A percentile compares a stretch with the other conserved stretches of the same genome.
phyloP scores from a whole-genome alignment of 2,797 vertebrate species.

The Aselliscus stoliczkanus region DNA sequence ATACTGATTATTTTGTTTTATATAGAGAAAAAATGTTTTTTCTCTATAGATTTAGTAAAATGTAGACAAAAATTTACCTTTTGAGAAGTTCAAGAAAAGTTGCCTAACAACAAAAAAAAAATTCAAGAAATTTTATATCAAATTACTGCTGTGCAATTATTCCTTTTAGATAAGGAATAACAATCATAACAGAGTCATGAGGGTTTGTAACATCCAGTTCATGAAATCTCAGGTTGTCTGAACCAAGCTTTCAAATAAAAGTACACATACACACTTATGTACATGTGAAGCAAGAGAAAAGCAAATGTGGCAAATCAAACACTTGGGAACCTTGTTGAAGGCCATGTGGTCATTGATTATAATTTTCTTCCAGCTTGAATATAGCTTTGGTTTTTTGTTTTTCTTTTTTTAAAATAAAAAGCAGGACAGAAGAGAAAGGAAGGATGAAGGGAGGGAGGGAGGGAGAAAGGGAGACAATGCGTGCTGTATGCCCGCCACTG shows the following conservation, averaged over 20 bases:
- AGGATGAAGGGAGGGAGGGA: not conserved
- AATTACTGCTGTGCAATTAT: not conserved
- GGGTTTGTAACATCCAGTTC: too few relatives aligned
- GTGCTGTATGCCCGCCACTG: accelerated
- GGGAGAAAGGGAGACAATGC: not conserved
- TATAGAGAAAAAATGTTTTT: too few relatives aligned
- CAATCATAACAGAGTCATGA: not conserved
- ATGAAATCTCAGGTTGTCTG: not conserved
- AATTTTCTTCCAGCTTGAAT: not conserved
- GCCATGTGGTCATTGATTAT: not conserved
- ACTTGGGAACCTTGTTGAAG: not conserved
- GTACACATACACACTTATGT: not conserved
- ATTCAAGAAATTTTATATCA: not conserved
- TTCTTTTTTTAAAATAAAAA: not conserved
- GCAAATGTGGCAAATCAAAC: not conserved
- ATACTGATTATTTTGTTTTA: not conserved
- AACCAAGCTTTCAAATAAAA: not conserved
- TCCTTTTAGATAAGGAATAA: not conserved
- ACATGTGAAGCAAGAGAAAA: not conserved
- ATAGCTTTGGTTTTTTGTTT: not conserved
- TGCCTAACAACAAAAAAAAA: not conserved
- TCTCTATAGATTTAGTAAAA: not conserved
- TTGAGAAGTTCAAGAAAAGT: not conserved
- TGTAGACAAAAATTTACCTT: not conserved
- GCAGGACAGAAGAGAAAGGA: not conserved